Conservation (phyloP, 2,888 invertebrate genomes). For the Meganola albula region DNA sequence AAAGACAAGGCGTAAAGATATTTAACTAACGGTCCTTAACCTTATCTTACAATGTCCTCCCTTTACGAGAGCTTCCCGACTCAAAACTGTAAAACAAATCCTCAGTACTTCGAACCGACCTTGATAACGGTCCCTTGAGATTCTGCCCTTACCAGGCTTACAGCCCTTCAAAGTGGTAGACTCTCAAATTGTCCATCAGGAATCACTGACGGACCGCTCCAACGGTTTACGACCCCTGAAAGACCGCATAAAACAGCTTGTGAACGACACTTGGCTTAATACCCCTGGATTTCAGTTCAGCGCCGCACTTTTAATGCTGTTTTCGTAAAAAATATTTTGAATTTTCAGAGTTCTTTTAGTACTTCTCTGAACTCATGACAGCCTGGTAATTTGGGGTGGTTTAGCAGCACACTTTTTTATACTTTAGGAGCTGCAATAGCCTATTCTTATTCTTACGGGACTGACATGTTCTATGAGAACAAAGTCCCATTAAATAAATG, state of each 20-base stretch:
- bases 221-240: conserved; percentile 61
- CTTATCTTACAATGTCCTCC: conserved; percentile 32
- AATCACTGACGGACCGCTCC: conserved; percentile 58
- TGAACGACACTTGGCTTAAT: conserved; percentile 65
- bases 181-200: conserved; percentile 75
- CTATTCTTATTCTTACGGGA: background rate
- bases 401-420: background rate
- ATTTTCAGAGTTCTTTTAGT: conserved; percentile 16
- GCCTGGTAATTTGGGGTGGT: conserved; percentile 9
- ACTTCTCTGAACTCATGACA: conserved; percentile 15
- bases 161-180: conserved; percentile 42
- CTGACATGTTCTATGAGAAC: too few species aligned
- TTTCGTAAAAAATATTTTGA: conserved; percentile 22
- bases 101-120: conserved; percentile 30
- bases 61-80: conserved; percentile 30
- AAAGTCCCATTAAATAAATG: too few species aligned
- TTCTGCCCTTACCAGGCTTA: conserved; percentile 21
- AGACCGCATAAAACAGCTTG: conserved; percentile 62
- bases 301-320: conserved; percentile 19
- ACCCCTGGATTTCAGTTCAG: conserved; percentile 59
- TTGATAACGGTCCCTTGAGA: conserved; percentile 32
- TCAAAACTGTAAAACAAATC: conserved; percentile 45
- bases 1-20: conserved; percentile 29
- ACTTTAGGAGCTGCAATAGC: background rate
- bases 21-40: conserved; percentile 33